Evolutionary conservation across 2,113 vertebrate genomes (phyloP).

Genomic region (Pelecanus crispus): DNA sequence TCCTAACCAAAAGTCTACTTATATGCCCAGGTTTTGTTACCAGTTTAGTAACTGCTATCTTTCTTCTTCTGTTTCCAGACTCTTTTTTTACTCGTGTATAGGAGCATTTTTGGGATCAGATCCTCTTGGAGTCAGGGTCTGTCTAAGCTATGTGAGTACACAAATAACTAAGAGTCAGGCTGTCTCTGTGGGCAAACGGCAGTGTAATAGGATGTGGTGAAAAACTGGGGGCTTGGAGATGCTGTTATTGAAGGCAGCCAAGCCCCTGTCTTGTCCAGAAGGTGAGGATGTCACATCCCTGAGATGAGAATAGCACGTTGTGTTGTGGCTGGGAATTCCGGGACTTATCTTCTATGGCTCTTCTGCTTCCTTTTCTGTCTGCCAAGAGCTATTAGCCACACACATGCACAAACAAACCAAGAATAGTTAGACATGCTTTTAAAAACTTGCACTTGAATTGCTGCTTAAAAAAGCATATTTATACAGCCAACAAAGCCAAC

Average conservation of each 20-base stretch:
- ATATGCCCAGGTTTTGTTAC: neutral
- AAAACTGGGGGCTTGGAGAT: neutral
- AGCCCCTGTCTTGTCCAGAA: neutral
- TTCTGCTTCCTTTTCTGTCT: conserved; percentile 11
- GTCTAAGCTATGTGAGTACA: neutral
- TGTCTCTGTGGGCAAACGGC: neutral
- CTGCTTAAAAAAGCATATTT: neutral
- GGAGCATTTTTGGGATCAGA: neutral
- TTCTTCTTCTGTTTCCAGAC: neutral
- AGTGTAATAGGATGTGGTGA: neutral
- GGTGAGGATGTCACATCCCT: neutral
- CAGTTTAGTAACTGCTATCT: neutral
- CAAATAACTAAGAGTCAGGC: neutral
- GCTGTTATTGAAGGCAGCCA: neutral
- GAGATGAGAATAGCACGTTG: neutral
- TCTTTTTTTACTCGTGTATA: neutral
- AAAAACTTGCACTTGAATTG: neutral
- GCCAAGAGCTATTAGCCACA: conserved; percentile 25
- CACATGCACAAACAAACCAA: conserved; percentile 6
- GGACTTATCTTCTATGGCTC: neutral
- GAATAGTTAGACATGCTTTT: neutral
- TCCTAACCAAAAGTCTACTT: neutral
- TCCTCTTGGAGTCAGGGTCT: neutral
- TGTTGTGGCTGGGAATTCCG: neutral
- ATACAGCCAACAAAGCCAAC: neutral